These are phyloP conservation scores for Heterodera filipjevi DNA, from an alignment of 2,888 invertebrate genomes.

Conservation along the genomic window DNA sequence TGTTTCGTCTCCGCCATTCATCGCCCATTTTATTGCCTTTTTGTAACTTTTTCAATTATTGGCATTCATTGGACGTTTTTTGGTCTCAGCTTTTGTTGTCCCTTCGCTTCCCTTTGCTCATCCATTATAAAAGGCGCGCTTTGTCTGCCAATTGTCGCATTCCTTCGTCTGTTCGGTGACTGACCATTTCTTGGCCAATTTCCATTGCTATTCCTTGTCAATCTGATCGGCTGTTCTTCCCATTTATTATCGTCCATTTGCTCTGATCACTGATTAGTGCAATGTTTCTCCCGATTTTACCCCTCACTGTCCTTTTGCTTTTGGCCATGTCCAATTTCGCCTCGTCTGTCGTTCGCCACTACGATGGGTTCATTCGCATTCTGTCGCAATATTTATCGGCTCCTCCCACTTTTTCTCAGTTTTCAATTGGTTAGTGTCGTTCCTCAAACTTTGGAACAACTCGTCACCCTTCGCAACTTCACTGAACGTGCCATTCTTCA, in stretches of 20 bases:
- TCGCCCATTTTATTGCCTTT: neutral
- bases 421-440: conserved; percentile 17
- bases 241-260: too few species aligned
- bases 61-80: neutral
- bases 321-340: neutral
- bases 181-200: neutral
- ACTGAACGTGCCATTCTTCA: conserved; percentile 2
- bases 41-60: neutral
- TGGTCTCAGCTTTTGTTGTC: neutral
- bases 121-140: neutral
- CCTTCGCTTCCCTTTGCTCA: neutral
- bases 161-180: neutral
- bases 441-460: conserved; percentile 1
- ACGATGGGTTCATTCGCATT: neutral
- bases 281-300: neutral
- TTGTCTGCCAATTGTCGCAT: conserved; percentile 1
- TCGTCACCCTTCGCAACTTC: conserved; percentile 27
- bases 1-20: neutral
- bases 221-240: neutral
- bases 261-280: too few species aligned
- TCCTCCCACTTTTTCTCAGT: neutral
- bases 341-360: neutral
- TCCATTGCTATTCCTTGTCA: neutral
- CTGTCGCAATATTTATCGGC: neutral
- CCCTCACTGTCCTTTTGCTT: neutral